A percentile compares a stretch with the other conserved stretches of the same genome.
Conservation (phyloP, 1,140 invertebrate genomes). For the Rhagoletis pomonella region DNA sequence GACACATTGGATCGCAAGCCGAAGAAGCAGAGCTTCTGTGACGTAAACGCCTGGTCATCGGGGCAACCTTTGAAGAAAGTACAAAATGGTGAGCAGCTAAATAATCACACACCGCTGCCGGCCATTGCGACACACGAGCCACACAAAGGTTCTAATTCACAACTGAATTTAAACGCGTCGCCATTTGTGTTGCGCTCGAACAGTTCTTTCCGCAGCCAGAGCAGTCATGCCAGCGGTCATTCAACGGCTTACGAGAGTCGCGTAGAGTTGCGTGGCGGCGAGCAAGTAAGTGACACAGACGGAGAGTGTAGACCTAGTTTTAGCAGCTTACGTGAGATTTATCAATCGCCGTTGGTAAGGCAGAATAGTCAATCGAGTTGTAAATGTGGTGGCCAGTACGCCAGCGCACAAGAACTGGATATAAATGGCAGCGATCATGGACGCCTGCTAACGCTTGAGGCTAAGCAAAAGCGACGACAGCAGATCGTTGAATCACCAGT, state of each 20-base stretch:
- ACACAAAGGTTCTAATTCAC: slow-evolving; percentile 54
- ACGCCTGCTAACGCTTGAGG: slow-evolving; percentile 78
- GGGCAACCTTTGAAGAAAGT: slow-evolving; percentile 60
- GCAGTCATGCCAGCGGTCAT: background rate
- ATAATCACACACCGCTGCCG: background rate
- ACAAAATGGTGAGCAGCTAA: slow-evolving; percentile 19
- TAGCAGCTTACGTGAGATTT: slow-evolving; percentile 83
- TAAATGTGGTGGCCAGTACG: slow-evolving; percentile 60
- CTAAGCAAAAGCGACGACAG: slow-evolving; percentile 82
- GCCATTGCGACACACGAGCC: slow-evolving; percentile 63
- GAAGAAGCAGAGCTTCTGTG: slow-evolving; percentile 76
- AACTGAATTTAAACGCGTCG: slow-evolving; percentile 55
- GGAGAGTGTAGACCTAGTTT: slow-evolving; percentile 67
- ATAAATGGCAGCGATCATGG: slow-evolving; percentile 74
- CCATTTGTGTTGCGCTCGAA: slow-evolving; percentile 65
- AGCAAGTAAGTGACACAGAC: background rate
- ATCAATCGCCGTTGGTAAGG: slow-evolving; percentile 77
- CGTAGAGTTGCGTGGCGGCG: background rate
- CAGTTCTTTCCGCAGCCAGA: slow-evolving; percentile 67
- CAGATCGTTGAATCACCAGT: slow-evolving; percentile 78
- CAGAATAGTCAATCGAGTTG: slow-evolving; percentile 64
- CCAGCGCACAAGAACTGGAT: slow-evolving; percentile 47
- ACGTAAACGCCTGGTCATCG: slow-evolving; percentile 73
- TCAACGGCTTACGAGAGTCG: background rate
- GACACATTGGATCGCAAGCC: slow-evolving; percentile 90